Evolutionary conservation across 2,888 invertebrate genomes (phyloP), one percentile per base, ranked within the genome.

Genomic region (Gymnoscelis rufifasciata): DNA sequence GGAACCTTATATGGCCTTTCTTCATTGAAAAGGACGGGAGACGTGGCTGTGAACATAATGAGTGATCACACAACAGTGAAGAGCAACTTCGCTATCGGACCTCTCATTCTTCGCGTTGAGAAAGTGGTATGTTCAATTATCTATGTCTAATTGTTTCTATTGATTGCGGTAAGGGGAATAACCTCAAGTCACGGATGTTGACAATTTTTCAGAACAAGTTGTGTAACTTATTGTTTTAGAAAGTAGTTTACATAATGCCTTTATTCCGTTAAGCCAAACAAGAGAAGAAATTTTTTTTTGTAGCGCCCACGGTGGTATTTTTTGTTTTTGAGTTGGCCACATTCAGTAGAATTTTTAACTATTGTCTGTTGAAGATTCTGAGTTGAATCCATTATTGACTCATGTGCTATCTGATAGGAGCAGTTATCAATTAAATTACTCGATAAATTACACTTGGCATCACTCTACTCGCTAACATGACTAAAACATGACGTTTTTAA

Each of bases 1-100:
- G 95, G 95, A 13, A 95, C 94, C 0, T 80, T 96, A 31, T 95
- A 93, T 53, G 95, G 95, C 1, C 74, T 96, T 52, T 93, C 95
- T 8, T 92, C 95, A 8, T 78, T 96, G 63, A 92, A 92, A 68
- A 90, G 95, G 64, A 92, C 92, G 38, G 95, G 95, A 29, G 95
- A 95, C 68, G 95, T 95, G 5, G 90, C 91, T 42, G 94, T 95
- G 36, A 93, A 92, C 71, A 93, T 94, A 74, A 92, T 93, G 91
- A 89, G 92, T 39, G 91, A 93, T 65, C 93, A 94, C 65, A 95
- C 95, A 2, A 95, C 94, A 42, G 93, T 96, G 30, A 94, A 93
- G 68, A 94, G 94, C 43, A 94, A 93, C 74, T 95, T 96, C 71
- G 91, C 92, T 13, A 83, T 96, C 47, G 95, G 95, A 38, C 95